Conservation (phyloP, 2,113 vertebrate species). For the Phainopepla nitens region DNA sequence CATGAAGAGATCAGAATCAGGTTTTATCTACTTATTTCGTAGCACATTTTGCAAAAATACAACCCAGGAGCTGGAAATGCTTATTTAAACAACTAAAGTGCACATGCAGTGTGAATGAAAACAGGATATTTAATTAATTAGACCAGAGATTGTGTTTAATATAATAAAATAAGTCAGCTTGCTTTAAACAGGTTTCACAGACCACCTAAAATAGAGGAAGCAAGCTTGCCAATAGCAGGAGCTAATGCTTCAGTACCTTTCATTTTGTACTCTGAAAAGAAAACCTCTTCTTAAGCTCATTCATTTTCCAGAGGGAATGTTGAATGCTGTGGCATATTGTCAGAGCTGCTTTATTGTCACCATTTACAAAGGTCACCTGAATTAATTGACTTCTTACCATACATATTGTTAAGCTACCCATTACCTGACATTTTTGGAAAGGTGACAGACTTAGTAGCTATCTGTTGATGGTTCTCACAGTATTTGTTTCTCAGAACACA, state of each 20-base stretch:
- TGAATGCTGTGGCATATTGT: conserved; percentile 57
- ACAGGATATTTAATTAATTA: conserved; percentile 3
- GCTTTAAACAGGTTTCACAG: conserved; percentile 27
- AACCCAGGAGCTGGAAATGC: not conserved
- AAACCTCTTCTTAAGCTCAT: conserved; percentile 66
- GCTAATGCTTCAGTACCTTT: conserved; percentile 67
- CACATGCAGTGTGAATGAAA: not conserved
- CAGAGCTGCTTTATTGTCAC: conserved; percentile 67
- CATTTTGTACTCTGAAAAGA: conserved; percentile 62
- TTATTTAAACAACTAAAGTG: not conserved
- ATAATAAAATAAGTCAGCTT: conserved; percentile 28
- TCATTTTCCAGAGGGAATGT: conserved; percentile 67
- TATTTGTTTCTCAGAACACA: conserved; percentile 13
- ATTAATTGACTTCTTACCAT: conserved; percentile 72
- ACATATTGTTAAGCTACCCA: conserved; percentile 41
- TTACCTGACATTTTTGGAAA: conserved; percentile 58
- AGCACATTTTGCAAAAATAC: conserved; percentile 1
- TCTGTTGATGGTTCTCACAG: conserved; percentile 26
- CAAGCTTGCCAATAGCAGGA: conserved; percentile 61
- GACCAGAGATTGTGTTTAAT: not conserved
- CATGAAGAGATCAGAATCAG: not conserved
- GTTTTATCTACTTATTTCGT: conserved; percentile 25
- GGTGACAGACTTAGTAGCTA: conserved; percentile 48
- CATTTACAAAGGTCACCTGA: conserved; percentile 72
- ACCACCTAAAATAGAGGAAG: conserved; percentile 29